These are phyloP conservation scores for Syngnathus typhle DNA, from an alignment of 2,113 vertebrate species.

Conservation along the genomic window DNA sequence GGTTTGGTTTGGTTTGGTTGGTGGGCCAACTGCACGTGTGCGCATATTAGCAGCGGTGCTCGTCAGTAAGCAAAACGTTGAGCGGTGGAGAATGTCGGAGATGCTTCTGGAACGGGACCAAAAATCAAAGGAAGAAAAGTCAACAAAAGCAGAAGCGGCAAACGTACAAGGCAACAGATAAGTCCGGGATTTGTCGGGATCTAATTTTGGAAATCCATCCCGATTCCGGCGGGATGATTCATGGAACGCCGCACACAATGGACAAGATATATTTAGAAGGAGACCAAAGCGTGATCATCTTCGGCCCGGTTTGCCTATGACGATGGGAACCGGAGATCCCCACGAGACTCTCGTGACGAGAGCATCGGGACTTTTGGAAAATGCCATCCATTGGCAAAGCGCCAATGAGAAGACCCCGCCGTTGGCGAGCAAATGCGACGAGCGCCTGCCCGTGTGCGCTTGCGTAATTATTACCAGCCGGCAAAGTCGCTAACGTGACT, in stretches of 20 bases:
- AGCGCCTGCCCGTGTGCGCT: too few species aligned
- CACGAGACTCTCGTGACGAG: too few species aligned
- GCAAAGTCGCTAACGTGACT: neutral
- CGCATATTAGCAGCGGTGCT: too few species aligned
- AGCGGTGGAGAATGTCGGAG: neutral
- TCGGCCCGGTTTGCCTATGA: neutral
- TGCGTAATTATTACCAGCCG: too few species aligned
- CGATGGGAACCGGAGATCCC: neutral
- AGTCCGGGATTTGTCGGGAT: slow-evolving; percentile 36
- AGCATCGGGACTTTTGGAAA: neutral
- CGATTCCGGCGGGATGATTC: slow-evolving; percentile 22
- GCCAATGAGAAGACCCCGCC: neutral
- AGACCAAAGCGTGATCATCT: too few species aligned
- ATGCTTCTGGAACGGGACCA: too few species aligned
- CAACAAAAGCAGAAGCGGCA: slow-evolving; percentile 1
- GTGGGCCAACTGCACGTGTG: too few species aligned
- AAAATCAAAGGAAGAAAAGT: neutral
- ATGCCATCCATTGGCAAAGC: too few species aligned
- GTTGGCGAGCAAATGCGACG: neutral
- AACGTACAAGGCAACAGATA: slow-evolving; percentile 9
- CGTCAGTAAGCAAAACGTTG: too few species aligned
- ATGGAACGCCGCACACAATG: slow-evolving; percentile 2
- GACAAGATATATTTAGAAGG: neutral
- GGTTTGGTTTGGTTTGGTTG: neutral
- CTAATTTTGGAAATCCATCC: slow-evolving; percentile 44